phyloP scores from a whole-genome alignment of 2,113 vertebrate species.

The Apodemus sylvaticus region DNA sequence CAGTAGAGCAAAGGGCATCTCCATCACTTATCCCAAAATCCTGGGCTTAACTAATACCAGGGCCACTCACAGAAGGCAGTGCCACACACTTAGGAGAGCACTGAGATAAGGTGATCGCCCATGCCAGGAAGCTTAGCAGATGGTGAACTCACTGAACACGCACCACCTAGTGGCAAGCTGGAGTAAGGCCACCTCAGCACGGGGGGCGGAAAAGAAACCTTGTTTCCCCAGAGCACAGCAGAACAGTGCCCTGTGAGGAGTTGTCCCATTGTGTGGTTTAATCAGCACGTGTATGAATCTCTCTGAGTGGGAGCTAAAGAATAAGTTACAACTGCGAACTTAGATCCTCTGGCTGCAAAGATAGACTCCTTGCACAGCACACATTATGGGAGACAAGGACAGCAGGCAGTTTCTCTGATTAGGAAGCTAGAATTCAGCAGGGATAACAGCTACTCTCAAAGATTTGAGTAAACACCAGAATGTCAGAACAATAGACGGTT shows the following conservation, averaged over 20 bases:
- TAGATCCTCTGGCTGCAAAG: not conserved
- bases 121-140: not conserved
- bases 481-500: not conserved
- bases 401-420: not conserved
- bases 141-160: not conserved
- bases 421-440: not conserved
- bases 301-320: not conserved
- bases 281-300: not conserved
- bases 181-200: not conserved
- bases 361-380: not conserved
- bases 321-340: not conserved
- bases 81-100: not conserved
- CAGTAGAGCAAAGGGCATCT: not conserved
- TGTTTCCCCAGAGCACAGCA: accelerated
- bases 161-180: constrained; percentile 57
- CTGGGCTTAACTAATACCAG: not conserved
- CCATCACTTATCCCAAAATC: not conserved
- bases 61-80: not conserved
- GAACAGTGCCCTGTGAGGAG: accelerated
- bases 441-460: not conserved
- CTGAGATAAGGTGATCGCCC: not conserved
- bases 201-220: accelerated
- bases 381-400: not conserved
- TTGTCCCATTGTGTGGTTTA: not conserved
- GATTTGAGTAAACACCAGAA: not conserved